Conservation (phyloP, 2,113 vertebrate genomes). For the Enhydra lutris region DNA sequence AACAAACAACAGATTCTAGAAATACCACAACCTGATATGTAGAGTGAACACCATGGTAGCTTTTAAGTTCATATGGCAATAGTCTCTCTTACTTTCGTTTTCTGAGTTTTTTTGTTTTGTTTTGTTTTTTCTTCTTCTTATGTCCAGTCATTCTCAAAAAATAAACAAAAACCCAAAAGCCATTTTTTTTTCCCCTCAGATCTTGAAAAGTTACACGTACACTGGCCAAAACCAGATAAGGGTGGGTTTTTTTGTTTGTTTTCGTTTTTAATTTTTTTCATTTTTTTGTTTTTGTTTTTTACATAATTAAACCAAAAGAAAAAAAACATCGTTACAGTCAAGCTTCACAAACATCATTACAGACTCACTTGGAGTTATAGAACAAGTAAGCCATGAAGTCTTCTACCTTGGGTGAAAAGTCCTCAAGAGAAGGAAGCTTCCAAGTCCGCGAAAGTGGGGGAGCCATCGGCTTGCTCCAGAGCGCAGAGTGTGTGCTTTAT, state of each 20-base stretch:
- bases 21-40: conserved; percentile 86
- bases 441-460: conserved; percentile 81
- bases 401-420: conserved; percentile 90
- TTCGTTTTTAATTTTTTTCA: conserved; percentile 64
- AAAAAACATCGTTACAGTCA: conserved; percentile 83
- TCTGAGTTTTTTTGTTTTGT: conserved; percentile 17
- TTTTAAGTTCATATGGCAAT: conserved; percentile 85
- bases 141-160: conserved; percentile 73
- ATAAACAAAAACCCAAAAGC: conserved; percentile 79
- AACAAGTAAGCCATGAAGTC: conserved; percentile 92
- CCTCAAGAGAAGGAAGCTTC: conserved; percentile 88
- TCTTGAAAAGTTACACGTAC: conserved; percentile 79
- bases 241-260: conserved; percentile 51
- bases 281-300: conserved; percentile 70
- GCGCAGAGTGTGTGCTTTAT: conserved; percentile 93
- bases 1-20: conserved; percentile 81
- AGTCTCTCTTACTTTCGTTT: conserved; percentile 80
- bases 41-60: conserved; percentile 84
- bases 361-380: conserved; percentile 96
- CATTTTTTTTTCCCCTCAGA: conserved; percentile 84
- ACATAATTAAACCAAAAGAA: conserved; percentile 71
- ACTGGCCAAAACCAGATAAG: conserved; percentile 82
- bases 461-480: conserved; percentile 77
- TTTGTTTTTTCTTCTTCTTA: conserved; percentile 69
- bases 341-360: conserved; percentile 84